phyloP scores from a whole-genome alignment of 2,888 invertebrate genomes.

The Papilio demoleus region DNA sequence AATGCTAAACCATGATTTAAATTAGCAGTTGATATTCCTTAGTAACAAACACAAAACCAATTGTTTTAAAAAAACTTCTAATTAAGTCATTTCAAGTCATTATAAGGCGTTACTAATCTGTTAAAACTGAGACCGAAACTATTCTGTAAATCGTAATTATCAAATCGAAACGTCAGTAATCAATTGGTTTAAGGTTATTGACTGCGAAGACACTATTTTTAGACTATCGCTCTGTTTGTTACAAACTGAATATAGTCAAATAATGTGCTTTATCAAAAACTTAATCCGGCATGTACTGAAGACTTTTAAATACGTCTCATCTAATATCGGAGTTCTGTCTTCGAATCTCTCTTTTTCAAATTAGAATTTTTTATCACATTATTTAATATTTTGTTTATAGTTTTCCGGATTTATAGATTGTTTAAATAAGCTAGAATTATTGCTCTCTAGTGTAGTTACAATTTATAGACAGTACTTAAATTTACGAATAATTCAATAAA shows the following conservation, averaged over 20 bases:
- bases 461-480: no score
- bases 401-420: no score
- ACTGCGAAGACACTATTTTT: not conserved
- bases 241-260: no score
- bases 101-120: not conserved
- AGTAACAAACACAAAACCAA: not conserved
- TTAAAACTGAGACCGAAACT: not conserved
- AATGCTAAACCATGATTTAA: not conserved
- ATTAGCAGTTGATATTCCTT: not conserved
- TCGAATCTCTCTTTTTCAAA: no score
- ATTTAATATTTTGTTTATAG: no score
- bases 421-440: no score
- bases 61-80: conserved; percentile 10
- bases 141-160: not conserved
- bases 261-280: no score
- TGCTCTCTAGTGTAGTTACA: no score
- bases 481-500: not conserved
- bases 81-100: not conserved
- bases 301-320: no score
- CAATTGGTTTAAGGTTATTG: conserved; percentile 1
- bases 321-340: no score
- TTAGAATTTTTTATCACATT: no score
- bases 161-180: not conserved
- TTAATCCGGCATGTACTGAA: no score
- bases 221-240: not conserved